Conservation (phyloP, 2,888 invertebrate species). For the Heteromurus nitidus region DNA sequence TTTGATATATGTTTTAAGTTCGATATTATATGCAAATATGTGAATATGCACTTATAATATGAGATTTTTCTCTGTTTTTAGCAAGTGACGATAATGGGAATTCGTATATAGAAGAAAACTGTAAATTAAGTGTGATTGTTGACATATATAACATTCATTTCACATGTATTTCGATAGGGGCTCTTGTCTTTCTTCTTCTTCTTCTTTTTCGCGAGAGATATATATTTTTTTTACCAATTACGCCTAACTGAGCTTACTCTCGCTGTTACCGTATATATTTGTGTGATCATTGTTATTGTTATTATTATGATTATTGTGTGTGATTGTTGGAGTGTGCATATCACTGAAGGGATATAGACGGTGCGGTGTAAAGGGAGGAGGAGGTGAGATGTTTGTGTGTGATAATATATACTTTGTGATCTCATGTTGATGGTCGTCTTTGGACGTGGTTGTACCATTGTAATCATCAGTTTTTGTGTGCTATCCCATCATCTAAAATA, state of each 20-base stretch:
- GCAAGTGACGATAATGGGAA: conserved; percentile 44
- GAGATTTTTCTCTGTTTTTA: conserved; percentile 21
- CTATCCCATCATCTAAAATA: conserved; percentile 57
- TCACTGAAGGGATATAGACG: background rate
- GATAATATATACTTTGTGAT: conserved; percentile 54
- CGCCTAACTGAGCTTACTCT: conserved; percentile 26
- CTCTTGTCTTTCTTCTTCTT: conserved; percentile 43
- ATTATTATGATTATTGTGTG: conserved; percentile 51
- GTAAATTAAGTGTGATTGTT: conserved; percentile 45
- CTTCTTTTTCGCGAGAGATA: conserved; percentile 26
- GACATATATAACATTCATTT: conserved; percentile 35
- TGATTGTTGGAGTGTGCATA: conserved; percentile 40
- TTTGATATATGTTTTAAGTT: background rate
- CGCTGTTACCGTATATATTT: conserved; percentile 26
- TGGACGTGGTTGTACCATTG: conserved; percentile 66
- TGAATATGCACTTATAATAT: conserved; percentile 32
- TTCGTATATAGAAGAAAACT: background rate
- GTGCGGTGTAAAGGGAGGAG: conserved; percentile 37
- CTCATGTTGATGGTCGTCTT: conserved; percentile 52
- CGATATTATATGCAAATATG: conserved; percentile 19
- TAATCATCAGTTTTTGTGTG: conserved; percentile 62
- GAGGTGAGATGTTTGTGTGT: conserved; percentile 37
- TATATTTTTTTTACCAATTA: conserved; percentile 32
- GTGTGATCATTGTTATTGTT: conserved; percentile 34
- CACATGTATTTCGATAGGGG: conserved; percentile 24